Conservation (phyloP, 1,140 invertebrate species). For the Epicauta chinensis region DNA sequence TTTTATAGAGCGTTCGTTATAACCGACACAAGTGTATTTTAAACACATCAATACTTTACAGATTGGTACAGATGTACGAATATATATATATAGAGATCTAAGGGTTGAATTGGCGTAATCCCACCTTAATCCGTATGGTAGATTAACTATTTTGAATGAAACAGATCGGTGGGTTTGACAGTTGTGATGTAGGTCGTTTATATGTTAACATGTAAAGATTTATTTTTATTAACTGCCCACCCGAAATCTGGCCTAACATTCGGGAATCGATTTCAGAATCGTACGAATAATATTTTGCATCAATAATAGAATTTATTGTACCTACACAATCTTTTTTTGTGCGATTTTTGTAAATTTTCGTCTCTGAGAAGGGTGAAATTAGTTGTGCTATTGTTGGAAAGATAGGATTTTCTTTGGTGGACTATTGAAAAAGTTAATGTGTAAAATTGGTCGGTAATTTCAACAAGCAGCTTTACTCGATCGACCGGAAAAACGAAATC, state of each 20-base stretch:
- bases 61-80: not conserved
- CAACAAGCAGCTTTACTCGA: constrained; percentile 15
- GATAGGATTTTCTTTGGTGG: no score
- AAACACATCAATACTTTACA: not conserved
- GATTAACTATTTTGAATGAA: constrained; percentile 23
- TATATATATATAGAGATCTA: not conserved
- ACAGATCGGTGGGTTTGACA: constrained; percentile 23
- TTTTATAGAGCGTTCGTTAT: no score
- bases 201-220: no score
- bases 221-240: no score
- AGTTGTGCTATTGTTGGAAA: no score
- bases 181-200: constrained; percentile 20
- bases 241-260: not conserved
- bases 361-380: no score
- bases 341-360: no score
- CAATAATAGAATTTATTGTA: no score
- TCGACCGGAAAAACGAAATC: constrained; percentile 14
- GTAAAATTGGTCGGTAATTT: constrained; percentile 19
- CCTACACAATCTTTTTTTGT: no score
- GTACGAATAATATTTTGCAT: no score
- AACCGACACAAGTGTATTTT: not conserved
- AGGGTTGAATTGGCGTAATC: constrained; percentile 26
- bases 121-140: constrained; percentile 27
- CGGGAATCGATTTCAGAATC: constrained; percentile 12
- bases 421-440: constrained; percentile 12